Base-by-base conservation (phyloP, 2,888 invertebrate species). In the Stenotaenia linearis region DNA sequence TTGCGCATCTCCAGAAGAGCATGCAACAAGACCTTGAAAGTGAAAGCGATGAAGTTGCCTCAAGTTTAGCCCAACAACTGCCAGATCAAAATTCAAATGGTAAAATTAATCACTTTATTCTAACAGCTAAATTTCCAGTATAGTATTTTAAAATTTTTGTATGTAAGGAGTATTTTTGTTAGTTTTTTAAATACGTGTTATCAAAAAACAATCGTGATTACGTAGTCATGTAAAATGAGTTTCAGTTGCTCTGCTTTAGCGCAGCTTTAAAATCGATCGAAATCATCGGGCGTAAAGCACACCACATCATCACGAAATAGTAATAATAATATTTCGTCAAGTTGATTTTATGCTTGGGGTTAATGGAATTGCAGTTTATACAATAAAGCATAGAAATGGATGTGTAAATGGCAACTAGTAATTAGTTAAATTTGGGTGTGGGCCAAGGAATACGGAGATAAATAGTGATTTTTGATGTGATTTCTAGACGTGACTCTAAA, bases 1-100 rank as follows among this genome's bases (percentile, higher is more conserved):
- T 80, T 12, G 37, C 78, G 28, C 78, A 80, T 78, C 75, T 80
- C 25, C 80, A 80, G 40, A 78, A 35, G 32, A 78, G 45, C 32
- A 79, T 79, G 79, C 75, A 75, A 75, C 30, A 28, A 75, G 75
- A 75, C 75, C 75, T 75, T 30, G 75, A 35, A 10, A 75, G 15
- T 75, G 15, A 30, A 75, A 75, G 18, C 5, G 56, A 56, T 56
- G 56, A 21, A 56, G 23, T 56, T 56, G 30, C 75, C 75, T 32
- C 30, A 10, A 35, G 15, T 75, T 28, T 35, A 75, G 30, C 75
- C 5, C 75, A 75, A 32, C 30, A 75, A 75, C 30, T 35, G 35
- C 75, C 75, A 75, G 75, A 75, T 75, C 75, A 75, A 75, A 75
- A 75, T 35, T 75, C 35, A n/a, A 75, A 75, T 75, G 75, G 75